Evolutionary conservation across 2,113 vertebrate species (phyloP).

Genomic region (Tautogolabrus adspersus): DNA sequence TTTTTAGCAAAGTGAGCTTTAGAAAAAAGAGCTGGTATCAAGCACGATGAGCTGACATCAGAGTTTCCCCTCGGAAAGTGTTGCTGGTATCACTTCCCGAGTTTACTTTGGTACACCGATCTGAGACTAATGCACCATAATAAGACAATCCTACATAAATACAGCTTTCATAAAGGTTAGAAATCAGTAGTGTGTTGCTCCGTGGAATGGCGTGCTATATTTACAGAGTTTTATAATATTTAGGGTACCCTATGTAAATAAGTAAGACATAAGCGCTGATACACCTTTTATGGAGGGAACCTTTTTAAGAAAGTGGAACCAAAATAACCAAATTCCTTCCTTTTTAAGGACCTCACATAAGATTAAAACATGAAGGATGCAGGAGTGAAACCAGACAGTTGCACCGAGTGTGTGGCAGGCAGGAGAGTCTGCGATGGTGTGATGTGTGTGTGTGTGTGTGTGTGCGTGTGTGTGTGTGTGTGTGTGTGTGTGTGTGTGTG

Average conservation of each 20-base stretch:
- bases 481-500: background rate
- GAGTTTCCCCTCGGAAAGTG: background rate
- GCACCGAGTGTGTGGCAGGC: no score
- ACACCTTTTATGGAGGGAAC: no score
- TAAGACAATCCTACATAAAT: background rate
- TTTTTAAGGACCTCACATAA: background rate
- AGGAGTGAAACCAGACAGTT: slow-evolving; percentile 3
- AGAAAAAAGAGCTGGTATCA: background rate
- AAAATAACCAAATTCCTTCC: background rate
- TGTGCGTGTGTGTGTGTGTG: background rate
- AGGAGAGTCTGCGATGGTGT: no score
- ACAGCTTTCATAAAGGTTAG: no score
- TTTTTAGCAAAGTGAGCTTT: background rate
- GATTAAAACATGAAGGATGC: background rate
- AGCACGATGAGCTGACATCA: background rate
- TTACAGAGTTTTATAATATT: no score
- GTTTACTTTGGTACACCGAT: background rate
- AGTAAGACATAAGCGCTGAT: no score
- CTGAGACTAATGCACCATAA: background rate
- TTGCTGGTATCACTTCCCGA: background rate
- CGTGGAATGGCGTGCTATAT: no score
- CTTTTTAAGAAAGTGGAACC: no score
- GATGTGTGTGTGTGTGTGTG: no score
- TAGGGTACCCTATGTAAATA: no score
- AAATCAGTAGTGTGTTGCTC: no score